Conservation (phyloP, 2,888 invertebrate species). For the Netelia inedita region DNA sequence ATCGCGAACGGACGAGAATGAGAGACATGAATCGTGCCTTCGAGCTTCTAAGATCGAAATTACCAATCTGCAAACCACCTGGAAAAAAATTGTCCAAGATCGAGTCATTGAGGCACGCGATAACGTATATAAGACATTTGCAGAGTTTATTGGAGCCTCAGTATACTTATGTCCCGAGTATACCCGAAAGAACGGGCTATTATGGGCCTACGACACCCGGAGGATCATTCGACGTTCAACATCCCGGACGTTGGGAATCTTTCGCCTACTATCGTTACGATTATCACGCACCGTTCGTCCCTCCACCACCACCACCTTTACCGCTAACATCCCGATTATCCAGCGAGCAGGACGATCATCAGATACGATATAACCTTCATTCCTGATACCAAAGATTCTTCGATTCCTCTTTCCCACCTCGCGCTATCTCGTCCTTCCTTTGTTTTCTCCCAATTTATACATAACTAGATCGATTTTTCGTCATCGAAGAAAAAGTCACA, state of each 20-base stretch:
- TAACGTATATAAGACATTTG: slow-evolving; percentile 91
- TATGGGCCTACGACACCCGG: slow-evolving; percentile 70
- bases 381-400: slow-evolving; percentile 64
- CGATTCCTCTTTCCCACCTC: neutral
- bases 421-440: neutral
- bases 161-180: slow-evolving; percentile 75
- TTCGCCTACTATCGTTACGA: slow-evolving; percentile 83
- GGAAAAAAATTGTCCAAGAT: slow-evolving; percentile 95
- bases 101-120: slow-evolving; percentile 92
- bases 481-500: neutral
- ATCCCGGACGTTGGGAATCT: slow-evolving; percentile 81
- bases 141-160: slow-evolving; percentile 87
- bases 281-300: slow-evolving; percentile 79
- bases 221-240: slow-evolving; percentile 77
- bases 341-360: slow-evolving; percentile 72
- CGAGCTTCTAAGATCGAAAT: slow-evolving; percentile 90
- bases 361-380: slow-evolving; percentile 71
- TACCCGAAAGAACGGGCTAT: slow-evolving; percentile 76
- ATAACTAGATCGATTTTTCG: neutral
- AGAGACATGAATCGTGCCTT: slow-evolving; percentile 94
- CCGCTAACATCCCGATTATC: slow-evolving; percentile 73
- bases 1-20: slow-evolving; percentile 93
- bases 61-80: slow-evolving; percentile 92
- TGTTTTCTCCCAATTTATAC: neutral
- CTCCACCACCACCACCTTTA: slow-evolving; percentile 74